Base-by-base conservation (phyloP, 2,888 invertebrate species). In the Petrophora chlorosata region DNA sequence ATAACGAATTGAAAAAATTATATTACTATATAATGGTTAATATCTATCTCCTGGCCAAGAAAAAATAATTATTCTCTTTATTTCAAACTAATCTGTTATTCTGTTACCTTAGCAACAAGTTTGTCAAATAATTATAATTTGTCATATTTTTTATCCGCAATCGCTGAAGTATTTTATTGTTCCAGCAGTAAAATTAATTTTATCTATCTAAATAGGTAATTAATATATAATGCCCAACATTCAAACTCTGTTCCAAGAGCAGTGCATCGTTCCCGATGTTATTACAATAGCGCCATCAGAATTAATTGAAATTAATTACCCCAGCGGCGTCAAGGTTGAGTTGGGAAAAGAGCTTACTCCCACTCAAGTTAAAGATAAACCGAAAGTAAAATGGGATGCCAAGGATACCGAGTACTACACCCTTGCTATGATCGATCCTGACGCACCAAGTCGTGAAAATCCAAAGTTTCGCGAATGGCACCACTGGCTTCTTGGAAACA, bases 401-500 rank as follows among this genome's bases (percentile, higher is more conserved):
- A 92, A 93, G 51, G 73, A 87, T 9, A 77, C 79, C 39, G 79
- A 85, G 51, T 93, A 92, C 61, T 97, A 97, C 74, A 93, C 95
- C 0, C 63, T 92, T 13, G 86, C 85, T 15, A 90, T 92, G 91
- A 81, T 89, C 0, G 95, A 96, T 80, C 95, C 95, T 2, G 96
- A 96, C 82, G 95, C 95, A 0, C 95, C 95, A 3, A 94, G 93
- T 62, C 90, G 95, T 17, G 86, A 91, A 54, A 91, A 92, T 43
- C 95, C 95, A 0, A 93, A 91, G 56, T 92, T 91, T 60, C 87
- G 94, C 15, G 95, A 95, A 81, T 94, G 94, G 92, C 93, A 94
- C 62, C 95, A 96, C 76, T 96, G 95, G 95, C 80, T 95, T 7
- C 92, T 95, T 16, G 94, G 92, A 12, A 96, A 96, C 69, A 94